Evolutionary conservation across 2,888 invertebrate species (phyloP).

Genomic region (Ecliptopera silaceata): DNA sequence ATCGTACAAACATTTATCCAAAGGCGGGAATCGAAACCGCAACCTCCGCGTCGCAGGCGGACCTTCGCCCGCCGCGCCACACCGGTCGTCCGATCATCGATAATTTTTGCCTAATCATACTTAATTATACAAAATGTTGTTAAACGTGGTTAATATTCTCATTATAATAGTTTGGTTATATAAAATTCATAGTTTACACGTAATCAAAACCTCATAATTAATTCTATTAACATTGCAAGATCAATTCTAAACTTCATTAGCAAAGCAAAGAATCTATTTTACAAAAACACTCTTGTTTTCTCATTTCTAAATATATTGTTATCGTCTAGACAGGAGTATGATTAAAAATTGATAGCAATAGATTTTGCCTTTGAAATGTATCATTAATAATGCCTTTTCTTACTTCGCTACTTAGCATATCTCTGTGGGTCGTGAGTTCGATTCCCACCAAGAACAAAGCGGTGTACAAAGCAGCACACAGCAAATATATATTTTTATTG

Average conservation of each 20-base stretch:
- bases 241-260: slow-evolving; percentile 17
- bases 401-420: not conserved
- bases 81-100: too few species aligned
- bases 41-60: too few species aligned
- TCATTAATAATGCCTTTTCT: not conserved
- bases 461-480: too few species aligned
- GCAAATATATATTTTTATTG: too few species aligned
- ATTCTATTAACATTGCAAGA: slow-evolving; percentile 18
- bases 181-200: not conserved
- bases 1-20: too few species aligned
- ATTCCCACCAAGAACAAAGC: too few species aligned
- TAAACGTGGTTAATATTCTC: too few species aligned
- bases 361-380: not conserved
- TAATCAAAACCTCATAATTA: slow-evolving; percentile 12
- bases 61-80: too few species aligned
- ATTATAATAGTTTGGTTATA: not conserved
- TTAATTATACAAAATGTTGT: too few species aligned
- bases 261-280: slow-evolving; percentile 9
- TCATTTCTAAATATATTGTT: slow-evolving; percentile 7
- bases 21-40: too few species aligned
- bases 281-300: slow-evolving; percentile 2
- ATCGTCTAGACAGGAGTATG: slow-evolving; percentile 7
- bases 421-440: too few species aligned
- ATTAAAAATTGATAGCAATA: slow-evolving; percentile 12
- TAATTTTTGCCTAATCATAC: too few species aligned